A percentile compares a stretch with the other conserved stretches of the same genome.
phyloP scores from a whole-genome alignment of 92 coral and sea anemone genomes.

The Galaxea fascicularis region DNA sequence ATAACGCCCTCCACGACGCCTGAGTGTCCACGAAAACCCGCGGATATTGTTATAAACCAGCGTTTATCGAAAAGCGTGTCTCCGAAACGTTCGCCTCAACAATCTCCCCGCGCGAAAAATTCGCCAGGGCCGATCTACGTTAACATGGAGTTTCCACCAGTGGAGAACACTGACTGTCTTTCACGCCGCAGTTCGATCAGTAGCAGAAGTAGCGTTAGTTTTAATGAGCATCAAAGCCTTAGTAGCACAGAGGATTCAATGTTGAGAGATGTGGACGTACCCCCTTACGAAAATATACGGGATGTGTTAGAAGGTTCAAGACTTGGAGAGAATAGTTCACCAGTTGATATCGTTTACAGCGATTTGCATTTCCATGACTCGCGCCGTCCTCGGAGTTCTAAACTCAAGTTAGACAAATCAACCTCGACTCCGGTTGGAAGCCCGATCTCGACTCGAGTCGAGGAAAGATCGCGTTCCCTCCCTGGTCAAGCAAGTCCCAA shows the following conservation, averaged over 20 bases:
- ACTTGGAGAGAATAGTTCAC: constrained; percentile 70
- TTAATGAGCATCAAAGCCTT: constrained; percentile 57
- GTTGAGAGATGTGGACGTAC: constrained; percentile 50
- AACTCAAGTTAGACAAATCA: constrained; percentile 45
- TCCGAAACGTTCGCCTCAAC: constrained; percentile 69
- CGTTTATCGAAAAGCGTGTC: constrained; percentile 36
- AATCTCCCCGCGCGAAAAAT: constrained; percentile 49
- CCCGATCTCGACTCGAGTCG: background rate
- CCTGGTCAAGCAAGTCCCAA: constrained; percentile 55
- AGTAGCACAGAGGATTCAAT: constrained; percentile 68
- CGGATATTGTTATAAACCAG: constrained; percentile 35
- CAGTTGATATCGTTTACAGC: constrained; percentile 95
- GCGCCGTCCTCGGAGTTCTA: background rate
- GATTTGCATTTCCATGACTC: constrained; percentile 69
- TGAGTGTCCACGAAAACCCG: constrained; percentile 47
- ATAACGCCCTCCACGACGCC: constrained; percentile 39
- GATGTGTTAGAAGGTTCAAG: constrained; percentile 46
- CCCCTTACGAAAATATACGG: constrained; percentile 81
- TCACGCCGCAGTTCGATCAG: constrained; percentile 80
- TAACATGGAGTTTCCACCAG: constrained; percentile 72
- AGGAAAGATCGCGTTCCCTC: constrained; percentile 61
- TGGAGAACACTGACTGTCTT: constrained; percentile 61
- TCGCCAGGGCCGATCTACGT: constrained; percentile 70
- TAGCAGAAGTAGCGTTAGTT: constrained; percentile 64
- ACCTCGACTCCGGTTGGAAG: constrained; percentile 30